Conservation (phyloP, 2,797 vertebrate genomes). For the Gymnopithys bicolor region DNA sequence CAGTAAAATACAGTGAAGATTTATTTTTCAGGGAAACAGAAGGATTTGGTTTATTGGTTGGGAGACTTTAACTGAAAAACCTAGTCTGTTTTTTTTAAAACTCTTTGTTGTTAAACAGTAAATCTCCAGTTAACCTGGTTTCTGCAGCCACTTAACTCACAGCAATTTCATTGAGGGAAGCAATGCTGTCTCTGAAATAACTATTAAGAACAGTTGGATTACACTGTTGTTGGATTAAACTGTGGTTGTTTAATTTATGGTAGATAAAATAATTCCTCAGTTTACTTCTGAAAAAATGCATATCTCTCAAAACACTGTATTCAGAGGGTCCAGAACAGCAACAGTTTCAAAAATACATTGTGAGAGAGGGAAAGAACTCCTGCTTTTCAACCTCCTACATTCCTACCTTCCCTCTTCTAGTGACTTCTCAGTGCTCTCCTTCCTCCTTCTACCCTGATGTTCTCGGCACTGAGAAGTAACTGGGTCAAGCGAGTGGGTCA, state of each 20-base stretch:
- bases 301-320: not conserved
- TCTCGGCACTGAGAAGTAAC: not conserved
- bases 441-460: not conserved
- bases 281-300: not conserved
- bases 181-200: not conserved
- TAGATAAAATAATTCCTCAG: not conserved
- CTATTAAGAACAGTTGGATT: not conserved
- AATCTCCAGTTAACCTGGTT: constrained; percentile 9
- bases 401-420: not conserved
- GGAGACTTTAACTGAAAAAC: not conserved
- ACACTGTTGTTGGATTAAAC: not conserved
- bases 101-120: not conserved
- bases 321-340: not conserved
- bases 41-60: not conserved
- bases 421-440: not conserved
- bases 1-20: not conserved
- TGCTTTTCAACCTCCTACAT: not conserved
- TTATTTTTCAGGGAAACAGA: not conserved
- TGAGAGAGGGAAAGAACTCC: not conserved
- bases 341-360: not conserved
- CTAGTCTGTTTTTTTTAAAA: not conserved
- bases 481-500: constrained; percentile 28
- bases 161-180: not conserved
- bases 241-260: not conserved
- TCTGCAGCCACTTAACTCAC: not conserved